phyloP scores from a whole-genome alignment of 2,113 vertebrate genomes.

The Oryzias curvinotus region DNA sequence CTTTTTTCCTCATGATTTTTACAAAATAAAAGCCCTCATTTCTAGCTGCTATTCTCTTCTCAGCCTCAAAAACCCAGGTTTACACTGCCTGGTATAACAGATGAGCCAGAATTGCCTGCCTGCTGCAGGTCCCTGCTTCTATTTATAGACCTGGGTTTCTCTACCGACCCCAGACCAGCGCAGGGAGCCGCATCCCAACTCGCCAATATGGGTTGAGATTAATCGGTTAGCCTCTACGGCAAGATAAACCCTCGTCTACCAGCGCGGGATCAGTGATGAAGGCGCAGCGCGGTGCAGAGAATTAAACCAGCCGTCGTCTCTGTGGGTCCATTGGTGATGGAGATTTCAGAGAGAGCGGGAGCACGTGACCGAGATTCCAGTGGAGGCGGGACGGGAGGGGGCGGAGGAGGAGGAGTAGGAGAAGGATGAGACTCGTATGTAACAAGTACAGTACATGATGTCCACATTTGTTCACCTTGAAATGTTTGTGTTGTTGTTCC shows the following conservation, averaged over 20 bases:
- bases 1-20: too few relatives aligned
- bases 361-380: constrained; percentile 49
- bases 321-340: constrained; percentile 15
- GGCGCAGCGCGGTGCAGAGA: constrained; percentile 28
- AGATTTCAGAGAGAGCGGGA: constrained; percentile 22
- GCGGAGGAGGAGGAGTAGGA: constrained; percentile 40
- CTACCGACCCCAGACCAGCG: constrained; percentile 59
- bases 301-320: constrained; percentile 46
- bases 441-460: constrained; percentile 1
- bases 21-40: too few relatives aligned
- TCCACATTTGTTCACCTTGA: constrained; percentile 5
- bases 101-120: constrained; percentile 46
- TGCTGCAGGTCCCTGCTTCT: constrained; percentile 56
- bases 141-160: constrained; percentile 62
- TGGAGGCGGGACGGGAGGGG: constrained; percentile 24
- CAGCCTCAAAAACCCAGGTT: constrained; percentile 30
- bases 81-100: constrained; percentile 31
- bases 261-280: constrained; percentile 48
- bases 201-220: constrained; percentile 55
- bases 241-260: constrained; percentile 56
- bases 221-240: constrained; percentile 51
- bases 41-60: not conserved
- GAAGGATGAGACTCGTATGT: constrained; percentile 14
- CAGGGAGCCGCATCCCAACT: constrained; percentile 32
- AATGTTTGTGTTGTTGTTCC: not conserved